Base-by-base conservation (phyloP, 2,797 vertebrate species). In the Tenualosa ilisha region DNA sequence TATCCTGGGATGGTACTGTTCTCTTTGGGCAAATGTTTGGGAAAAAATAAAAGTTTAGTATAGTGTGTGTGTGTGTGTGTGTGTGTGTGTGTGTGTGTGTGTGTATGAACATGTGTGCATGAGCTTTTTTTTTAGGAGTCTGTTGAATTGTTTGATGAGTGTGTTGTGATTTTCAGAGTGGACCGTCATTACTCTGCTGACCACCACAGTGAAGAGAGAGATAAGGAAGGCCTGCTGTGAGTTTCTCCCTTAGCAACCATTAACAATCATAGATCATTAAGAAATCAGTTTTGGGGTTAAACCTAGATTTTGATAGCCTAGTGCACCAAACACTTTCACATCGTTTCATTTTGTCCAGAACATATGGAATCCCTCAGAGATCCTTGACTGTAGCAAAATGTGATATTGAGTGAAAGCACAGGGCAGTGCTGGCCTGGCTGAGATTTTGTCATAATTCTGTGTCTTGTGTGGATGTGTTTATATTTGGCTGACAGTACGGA, bases 221-320 rank as follows among this genome's bases (percentile, higher is more conserved):
- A 96, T 91, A 97, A 97, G 89, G 97, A 99, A 93, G 96, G 97
- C n/a, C 97, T 97, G 91, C 94, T 98, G 98, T 99, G 93, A 96
- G 97, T 96, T 83, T 2, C 17, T 0, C 0, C 3, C 24, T 63
- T 24, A 24, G n/a, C 6, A 61, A 24, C 22, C 20, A 61, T 59
- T 1, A 61, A 24, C 59, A 61, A 61, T n/a, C 6, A 61, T 8
- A 61, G 59, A 8, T 56, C 17, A 20, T 56, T 3, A 53, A 15
- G 1, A 13, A 15, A 56, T 22, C 3, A 56, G 20, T 56, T 56
- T 17, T 53, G 15, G 15, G 51, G 0, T 12, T 53, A 53, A 53
- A 3, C 51, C 51, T 4, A 46, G 46, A 46, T 46, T 46, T 46
- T 46, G 31, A 31, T 51, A 51, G 50, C 50, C 50, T 51, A 51